Evolutionary conservation across 2,888 invertebrate genomes (phyloP), one percentile per base, ranked within the genome.

Genomic region (Orthonevra nobilis): DNA sequence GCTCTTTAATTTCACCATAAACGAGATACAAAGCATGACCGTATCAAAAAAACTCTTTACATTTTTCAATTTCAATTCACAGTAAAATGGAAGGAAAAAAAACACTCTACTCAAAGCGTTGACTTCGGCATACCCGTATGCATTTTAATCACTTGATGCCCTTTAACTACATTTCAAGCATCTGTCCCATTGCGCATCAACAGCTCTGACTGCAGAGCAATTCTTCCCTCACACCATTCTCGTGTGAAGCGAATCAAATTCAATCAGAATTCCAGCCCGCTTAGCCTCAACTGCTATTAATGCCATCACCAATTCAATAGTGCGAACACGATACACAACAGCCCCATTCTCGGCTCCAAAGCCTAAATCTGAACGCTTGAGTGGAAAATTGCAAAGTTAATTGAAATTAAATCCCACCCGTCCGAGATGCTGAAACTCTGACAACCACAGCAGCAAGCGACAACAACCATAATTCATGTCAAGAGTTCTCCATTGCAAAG

Each of bases 281-380:
- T 26, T 30, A 36, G 40, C 46, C 50, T 61, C 34, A 68, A 56
- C 68, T 54, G 30, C 44, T 26, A 28, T 9, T 28, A 54, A 34
- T 68, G 69, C 40, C 60, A 74, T 46, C 60, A 48, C 54, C 68
- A 61, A 68, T 61, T 34, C 68, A 34, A 48, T 74, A 61, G 61
- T 26, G 69, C 32, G 28, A 56, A 40, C 12, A 54, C 38, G 5
- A 38, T 14, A 0, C 9, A 12, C 20, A 20, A 20, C 20, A 19
- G n/a, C n/a, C n/a, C n/a, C n/a, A n/a, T n/a, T n/a, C n/a, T n/a
- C n/a, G n/a, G n/a, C n/a, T n/a, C n/a, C n/a, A n/a, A n/a, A n/a
- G n/a, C n/a, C n/a, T n/a, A n/a, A n/a, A n/a, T n/a, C n/a, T n/a
- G n/a, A n/a, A n/a, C n/a, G n/a, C n/a, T n/a, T n/a, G 46, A 58